These are phyloP conservation scores for Apodemia mormo DNA, from an alignment of 2,888 invertebrate genomes.

Conservation along the genomic window DNA sequence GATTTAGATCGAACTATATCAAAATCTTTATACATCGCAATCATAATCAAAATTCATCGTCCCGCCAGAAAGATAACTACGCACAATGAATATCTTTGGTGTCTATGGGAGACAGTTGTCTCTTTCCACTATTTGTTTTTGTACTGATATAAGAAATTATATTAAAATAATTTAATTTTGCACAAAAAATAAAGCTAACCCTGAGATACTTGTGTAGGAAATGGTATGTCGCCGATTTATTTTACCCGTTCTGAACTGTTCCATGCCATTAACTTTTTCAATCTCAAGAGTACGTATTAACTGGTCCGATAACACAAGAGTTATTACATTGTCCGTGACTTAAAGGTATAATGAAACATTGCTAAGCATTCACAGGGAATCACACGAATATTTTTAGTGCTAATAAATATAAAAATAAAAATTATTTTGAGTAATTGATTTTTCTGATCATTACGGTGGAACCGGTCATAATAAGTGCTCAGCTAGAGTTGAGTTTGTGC, in stretches of 20 bases:
- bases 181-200: conserved; percentile 30
- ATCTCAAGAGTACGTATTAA: conserved; percentile 68
- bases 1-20: too few relatives aligned
- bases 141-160: not conserved
- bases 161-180: conserved; percentile 11
- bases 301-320: conserved; percentile 60
- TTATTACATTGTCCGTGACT: conserved; percentile 39
- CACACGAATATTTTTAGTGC: not conserved
- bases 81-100: too few relatives aligned
- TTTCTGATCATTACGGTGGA: too few relatives aligned
- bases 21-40: too few relatives aligned
- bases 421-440: too few relatives aligned
- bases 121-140: too few relatives aligned
- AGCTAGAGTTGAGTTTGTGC: too few relatives aligned
- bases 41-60: too few relatives aligned
- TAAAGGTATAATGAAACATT: conserved; percentile 20
- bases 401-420: not conserved
- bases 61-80: too few relatives aligned
- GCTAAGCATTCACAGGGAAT: not conserved
- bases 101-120: too few relatives aligned
- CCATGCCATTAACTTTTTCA: conserved; percentile 76
- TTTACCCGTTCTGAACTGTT: conserved; percentile 73
- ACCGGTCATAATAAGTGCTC: too few relatives aligned
- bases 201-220: conserved; percentile 51
- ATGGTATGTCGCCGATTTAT: conserved; percentile 76